Evolutionary conservation across 2,113 vertebrate genomes (phyloP).

Genomic region (Corydoras maculifer): DNA sequence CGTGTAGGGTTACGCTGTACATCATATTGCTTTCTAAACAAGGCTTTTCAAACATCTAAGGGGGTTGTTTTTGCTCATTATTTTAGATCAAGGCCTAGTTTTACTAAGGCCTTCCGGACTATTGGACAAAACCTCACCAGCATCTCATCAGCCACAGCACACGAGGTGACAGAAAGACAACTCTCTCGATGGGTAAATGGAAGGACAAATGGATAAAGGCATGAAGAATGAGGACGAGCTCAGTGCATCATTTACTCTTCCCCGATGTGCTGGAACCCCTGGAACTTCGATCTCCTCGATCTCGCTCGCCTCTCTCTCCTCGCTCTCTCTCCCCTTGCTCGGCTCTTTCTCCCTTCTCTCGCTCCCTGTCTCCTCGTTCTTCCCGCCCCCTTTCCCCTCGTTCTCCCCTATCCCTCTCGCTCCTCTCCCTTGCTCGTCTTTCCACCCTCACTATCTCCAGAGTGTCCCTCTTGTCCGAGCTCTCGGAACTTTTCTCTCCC

Average conservation of each 20-base stretch:
- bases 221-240: conserved; percentile 29
- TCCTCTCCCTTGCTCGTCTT: conserved; percentile 48
- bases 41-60: conserved; percentile 32
- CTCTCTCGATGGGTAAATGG: conserved; percentile 29
- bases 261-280: conserved; percentile 70
- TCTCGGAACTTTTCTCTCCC: conserved; percentile 66
- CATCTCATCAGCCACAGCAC: conserved; percentile 17
- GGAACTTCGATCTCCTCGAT: conserved; percentile 62
- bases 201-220: conserved; percentile 27
- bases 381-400: conserved; percentile 53
- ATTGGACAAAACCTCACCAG: not conserved
- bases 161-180: conserved; percentile 19
- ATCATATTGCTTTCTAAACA: conserved; percentile 40
- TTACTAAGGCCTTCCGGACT: conserved; percentile 15
- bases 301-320: conserved; percentile 54
- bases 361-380: conserved; percentile 50
- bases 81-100: conserved; percentile 7
- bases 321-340: conserved; percentile 57
- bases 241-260: conserved; percentile 63
- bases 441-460: conserved; percentile 52
- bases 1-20: conserved; percentile 13
- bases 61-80: conserved; percentile 10
- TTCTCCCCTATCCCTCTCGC: conserved; percentile 55
- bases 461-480: conserved; percentile 68
- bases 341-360: conserved; percentile 62